Conservation (phyloP, 2,888 invertebrate species). For the Drosophila kambysellisi region DNA sequence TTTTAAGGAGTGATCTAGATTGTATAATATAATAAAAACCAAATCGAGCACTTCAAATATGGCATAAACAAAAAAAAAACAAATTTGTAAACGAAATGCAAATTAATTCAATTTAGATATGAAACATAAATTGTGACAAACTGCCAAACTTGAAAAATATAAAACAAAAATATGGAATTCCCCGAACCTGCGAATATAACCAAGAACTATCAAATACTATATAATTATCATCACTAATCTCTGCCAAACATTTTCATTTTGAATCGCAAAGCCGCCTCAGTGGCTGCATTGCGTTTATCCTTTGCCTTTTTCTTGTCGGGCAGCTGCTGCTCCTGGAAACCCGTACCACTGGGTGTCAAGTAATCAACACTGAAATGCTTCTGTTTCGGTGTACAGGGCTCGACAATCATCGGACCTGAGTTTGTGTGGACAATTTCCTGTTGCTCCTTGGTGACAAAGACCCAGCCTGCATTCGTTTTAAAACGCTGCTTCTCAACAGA, state of each 20-base stretch:
- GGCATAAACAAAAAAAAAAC: neutral
- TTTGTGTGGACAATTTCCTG: slow-evolving; percentile 59
- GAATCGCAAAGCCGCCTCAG: slow-evolving; percentile 59
- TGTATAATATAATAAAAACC: slow-evolving; percentile 5
- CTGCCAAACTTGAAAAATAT: slow-evolving; percentile 2
- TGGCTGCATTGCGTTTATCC: slow-evolving; percentile 38
- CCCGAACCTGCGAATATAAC: neutral
- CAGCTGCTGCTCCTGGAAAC: slow-evolving; percentile 31
- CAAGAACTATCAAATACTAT: slow-evolving; percentile 2
- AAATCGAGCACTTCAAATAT: neutral
- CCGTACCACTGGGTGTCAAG: slow-evolving; percentile 58
- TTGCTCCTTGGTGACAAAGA: slow-evolving; percentile 33
- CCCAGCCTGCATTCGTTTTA: slow-evolving; percentile 67
- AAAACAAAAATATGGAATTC: slow-evolving; percentile 2
- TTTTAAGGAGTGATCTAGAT: neutral
- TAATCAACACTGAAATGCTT: slow-evolving; percentile 76
- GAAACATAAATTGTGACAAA: neutral
- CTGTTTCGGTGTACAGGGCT: slow-evolving; percentile 74
- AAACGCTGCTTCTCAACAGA: slow-evolving; percentile 62
- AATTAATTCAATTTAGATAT: slow-evolving; percentile 10
- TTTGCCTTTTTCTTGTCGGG: neutral
- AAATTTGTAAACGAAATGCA: neutral
- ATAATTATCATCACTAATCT: slow-evolving; percentile 22
- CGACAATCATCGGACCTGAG: slow-evolving; percentile 80
- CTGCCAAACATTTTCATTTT: slow-evolving; percentile 46